These are phyloP conservation scores for Tipula unca DNA, from an alignment of 2,888 invertebrate genomes.

Conservation along the genomic window DNA sequence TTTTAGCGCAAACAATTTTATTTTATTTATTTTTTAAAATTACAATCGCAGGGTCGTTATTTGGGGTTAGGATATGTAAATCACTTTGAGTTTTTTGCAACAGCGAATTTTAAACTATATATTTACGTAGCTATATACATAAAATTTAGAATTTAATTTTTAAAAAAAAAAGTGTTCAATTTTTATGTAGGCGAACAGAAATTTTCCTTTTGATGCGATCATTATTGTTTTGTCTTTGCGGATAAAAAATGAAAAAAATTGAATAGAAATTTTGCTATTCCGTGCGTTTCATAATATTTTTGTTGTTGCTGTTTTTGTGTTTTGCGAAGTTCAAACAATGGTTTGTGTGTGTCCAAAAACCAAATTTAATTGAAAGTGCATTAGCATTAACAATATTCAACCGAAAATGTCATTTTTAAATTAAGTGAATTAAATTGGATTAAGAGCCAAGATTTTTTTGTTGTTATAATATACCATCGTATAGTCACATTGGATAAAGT, in stretches of 20 bases:
- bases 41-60: conserved; percentile 17
- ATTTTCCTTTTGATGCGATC: neutral
- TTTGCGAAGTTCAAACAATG: neutral
- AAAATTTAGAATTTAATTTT: neutral
- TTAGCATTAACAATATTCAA: neutral
- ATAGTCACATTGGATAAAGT: neutral
- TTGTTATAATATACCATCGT: neutral
- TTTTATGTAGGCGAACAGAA: neutral
- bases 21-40: neutral
- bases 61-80: conserved; percentile 19
- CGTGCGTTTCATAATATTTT: neutral
- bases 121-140: neutral
- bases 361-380: neutral
- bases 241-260: no score
- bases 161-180: neutral
- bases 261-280: neutral
- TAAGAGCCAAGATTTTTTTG: neutral
- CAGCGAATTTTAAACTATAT: neutral
- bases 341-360: neutral
- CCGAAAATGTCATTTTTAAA: neutral
- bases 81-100: conserved; percentile 16
- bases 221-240: neutral
- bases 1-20: neutral
- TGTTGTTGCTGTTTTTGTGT: neutral
- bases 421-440: neutral